These are phyloP conservation scores for Carlito syrichta DNA, from an alignment of 2,113 vertebrate genomes.

Conservation along the genomic window DNA sequence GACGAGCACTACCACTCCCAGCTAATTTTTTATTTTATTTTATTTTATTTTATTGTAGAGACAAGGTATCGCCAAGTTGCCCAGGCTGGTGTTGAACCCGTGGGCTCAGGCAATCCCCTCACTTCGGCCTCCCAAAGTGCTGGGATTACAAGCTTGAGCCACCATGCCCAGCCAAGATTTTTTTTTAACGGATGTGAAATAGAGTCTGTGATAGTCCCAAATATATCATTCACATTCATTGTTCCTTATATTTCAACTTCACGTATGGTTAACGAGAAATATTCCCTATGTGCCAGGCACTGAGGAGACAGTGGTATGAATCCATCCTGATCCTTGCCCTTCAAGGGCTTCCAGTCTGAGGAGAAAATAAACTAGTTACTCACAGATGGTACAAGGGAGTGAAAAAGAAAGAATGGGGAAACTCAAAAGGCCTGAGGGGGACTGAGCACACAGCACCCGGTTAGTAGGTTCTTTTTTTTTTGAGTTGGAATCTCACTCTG, in stretches of 20 bases:
- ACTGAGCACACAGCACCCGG: not conserved
- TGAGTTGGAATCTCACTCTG: not conserved
- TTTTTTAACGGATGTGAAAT: constrained; percentile 35
- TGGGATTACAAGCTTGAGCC: no score
- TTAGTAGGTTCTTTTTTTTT: not conserved
- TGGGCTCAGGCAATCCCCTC: no score
- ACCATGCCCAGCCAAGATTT: no score
- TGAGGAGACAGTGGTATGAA: not conserved
- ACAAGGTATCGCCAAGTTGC: no score
- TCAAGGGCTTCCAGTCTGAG: not conserved
- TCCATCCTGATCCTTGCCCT: not conserved
- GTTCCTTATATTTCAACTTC: constrained; percentile 33
- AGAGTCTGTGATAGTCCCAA: constrained; percentile 18
- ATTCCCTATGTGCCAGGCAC: not conserved
- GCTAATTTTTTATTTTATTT: no score
- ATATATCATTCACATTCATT: constrained; percentile 32
- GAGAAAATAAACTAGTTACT: not conserved
- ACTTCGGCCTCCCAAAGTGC: no score
- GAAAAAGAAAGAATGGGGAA: not conserved
- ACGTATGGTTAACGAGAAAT: not conserved
- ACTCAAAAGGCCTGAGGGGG: not conserved
- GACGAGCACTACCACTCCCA: no score
- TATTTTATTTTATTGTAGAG: no score
- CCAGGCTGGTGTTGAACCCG: no score
- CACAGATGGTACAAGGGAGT: not conserved